Base-by-base conservation (phyloP, 2,113 vertebrate species). In the zebrafish (Danio rerio) region DNA sequence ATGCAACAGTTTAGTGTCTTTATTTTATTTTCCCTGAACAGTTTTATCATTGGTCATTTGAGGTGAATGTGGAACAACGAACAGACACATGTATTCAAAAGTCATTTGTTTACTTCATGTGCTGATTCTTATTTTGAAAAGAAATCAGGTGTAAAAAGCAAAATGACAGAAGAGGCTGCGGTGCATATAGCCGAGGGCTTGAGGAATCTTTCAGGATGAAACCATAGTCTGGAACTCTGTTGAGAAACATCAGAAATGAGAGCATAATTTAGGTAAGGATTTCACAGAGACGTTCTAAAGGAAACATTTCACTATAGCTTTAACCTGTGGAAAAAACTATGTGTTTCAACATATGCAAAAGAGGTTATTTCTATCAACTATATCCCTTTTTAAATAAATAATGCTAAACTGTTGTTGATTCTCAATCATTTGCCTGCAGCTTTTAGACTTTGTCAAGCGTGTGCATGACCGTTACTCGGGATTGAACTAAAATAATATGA, bases 221-320 rank as follows among this genome's bases (percentile, higher is more conserved):
- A 99, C 96, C 95, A 98, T 94, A 82, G 92, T 92, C 86, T 95
- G 94, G 92, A 99, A 99, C 89, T 99, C 98, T 99, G 90, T 77
- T 11, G 11, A 70, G 62, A 86, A 21, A 5, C 7, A 86, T 16
- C 7, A 80, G 52, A 11, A 80, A 59, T 56, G 52, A 59, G 65
- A 45, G 11, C n/a, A 62, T 1, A 63, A 65, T 42, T 65, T n/a
- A 45, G 42, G n/a, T 9, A 68, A 66, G 15, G 15, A 66, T 66
- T 66, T 66, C 40, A 63, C 18, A 52, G 10, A 18, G 16, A 47
- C 8, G 4, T 21, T 63, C 21, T 11, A 40, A 43, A 40, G 40
- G n/a, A 45, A 10, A 11, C 15, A 16, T 15, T 42, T 65, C 63
- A 40, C 12, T 63, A 21, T 59, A 10, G 18, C 20, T 59, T 2